Conservation (phyloP, 1,140 invertebrate species). For the Scaptomyza montana region DNA sequence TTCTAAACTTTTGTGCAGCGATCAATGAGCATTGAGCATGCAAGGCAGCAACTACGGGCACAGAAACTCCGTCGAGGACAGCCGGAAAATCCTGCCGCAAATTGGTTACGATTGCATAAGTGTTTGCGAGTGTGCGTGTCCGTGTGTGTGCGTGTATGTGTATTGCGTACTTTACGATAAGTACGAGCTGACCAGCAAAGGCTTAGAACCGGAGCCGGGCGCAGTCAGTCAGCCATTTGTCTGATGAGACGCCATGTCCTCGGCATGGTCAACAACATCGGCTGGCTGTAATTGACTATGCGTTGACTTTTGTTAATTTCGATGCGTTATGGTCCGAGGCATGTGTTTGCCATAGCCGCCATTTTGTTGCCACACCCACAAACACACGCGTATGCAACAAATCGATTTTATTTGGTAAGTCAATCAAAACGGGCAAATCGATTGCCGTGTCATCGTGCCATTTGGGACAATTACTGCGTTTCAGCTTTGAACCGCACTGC, state of each 20-base stretch:
- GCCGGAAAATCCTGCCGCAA: constrained; percentile 62
- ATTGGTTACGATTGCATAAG: constrained; percentile 69
- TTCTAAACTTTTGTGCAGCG: constrained; percentile 78
- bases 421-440: constrained; percentile 50
- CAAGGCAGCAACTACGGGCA: constrained; percentile 46
- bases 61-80: constrained; percentile 28
- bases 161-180: constrained; percentile 16
- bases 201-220: background rate
- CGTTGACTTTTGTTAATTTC: constrained; percentile 74
- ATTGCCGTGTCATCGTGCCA: constrained; percentile 38
- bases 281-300: constrained; percentile 51
- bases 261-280: constrained; percentile 35
- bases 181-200: constrained; percentile 18
- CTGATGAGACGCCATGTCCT: constrained; percentile 40
- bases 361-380: constrained; percentile 42
- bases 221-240: constrained; percentile 35
- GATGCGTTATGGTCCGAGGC: constrained; percentile 52
- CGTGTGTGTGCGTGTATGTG: constrained; percentile 18
- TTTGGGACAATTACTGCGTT: constrained; percentile 58
- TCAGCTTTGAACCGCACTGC: too few species aligned
- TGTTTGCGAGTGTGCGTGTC: constrained; percentile 25
- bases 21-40: constrained; percentile 79
- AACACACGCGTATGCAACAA: constrained; percentile 8
- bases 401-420: constrained; percentile 45
- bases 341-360: constrained; percentile 44